Evolutionary conservation across 2,113 vertebrate species (phyloP), one percentile per base, ranked within the genome.

Genomic region (Varanus komodoensis): DNA sequence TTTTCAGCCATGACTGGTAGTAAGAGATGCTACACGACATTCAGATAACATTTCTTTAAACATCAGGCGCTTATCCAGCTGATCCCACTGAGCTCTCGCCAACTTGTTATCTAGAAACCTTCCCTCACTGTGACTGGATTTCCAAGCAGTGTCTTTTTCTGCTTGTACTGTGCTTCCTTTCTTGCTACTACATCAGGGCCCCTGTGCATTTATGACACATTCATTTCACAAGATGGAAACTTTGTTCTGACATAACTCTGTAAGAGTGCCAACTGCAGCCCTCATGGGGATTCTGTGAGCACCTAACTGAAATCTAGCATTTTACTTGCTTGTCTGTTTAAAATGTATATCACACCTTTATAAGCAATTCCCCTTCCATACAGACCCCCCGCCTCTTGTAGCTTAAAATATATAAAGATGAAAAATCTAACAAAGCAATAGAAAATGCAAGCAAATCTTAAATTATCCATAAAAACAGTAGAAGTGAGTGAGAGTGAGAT

Each of bases 31-130:
- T 29, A n/a, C 54, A 64, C 52, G 23, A 52, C 50, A 32, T 52
- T 82, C 71, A 44, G 80, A 78, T 87, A 83, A 87, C 6, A 69
- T 54, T 77, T 75, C 11, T 74, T 83, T 21, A 87, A 82, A 61
- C 68, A 68, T 50, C 77, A 81, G 77, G 9, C 11, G 6, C 75
- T 90, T 85, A 80, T 79, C 67, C n/a, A 5, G n/a, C 68, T 17
- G 11, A 32, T 82, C 79, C 44, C 52, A 82, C 69, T 87, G 79
- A 87, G n/a, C 69, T 8, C 75, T 61, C 12, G n/a, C 78, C 38
- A 90, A 57, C 38, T 74, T 87, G 54, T 67, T 52, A 88, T 81
- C 87, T 68, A 48, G 44, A 34, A 69, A 61, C 17, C 44, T 81
- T 52, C 48, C 68, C 27, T 54, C 67, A 15, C 14, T 4, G 17